A percentile compares a stretch with the other conserved stretches of the same genome.
Evolutionary conservation across 1,140 invertebrate genomes (phyloP).

Genomic region (Ceratosolen fusciceps): DNA sequence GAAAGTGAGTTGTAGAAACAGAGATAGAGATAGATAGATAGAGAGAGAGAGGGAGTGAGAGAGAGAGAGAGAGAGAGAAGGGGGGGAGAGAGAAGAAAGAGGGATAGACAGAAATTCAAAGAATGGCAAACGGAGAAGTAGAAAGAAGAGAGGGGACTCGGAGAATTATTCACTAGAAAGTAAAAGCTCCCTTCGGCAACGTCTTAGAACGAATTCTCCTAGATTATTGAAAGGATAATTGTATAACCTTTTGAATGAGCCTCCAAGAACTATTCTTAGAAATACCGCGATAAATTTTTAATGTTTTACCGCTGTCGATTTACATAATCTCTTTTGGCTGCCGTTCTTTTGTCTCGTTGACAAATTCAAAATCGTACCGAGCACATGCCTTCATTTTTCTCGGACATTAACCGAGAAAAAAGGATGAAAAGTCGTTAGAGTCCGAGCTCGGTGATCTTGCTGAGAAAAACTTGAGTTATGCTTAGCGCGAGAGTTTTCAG

Average conservation of each 20-base stretch:
- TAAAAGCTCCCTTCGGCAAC: not conserved
- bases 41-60: constrained; percentile 17
- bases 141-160: too few relatives aligned
- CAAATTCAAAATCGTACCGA: constrained; percentile 10
- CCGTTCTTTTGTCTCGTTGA: not conserved
- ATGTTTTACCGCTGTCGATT: constrained; percentile 30
- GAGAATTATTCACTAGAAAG: not conserved
- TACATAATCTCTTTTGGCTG: constrained; percentile 38
- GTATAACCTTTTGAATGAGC: constrained; percentile 15
- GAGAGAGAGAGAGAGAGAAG: constrained; percentile 34
- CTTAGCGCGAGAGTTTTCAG: not conserved
- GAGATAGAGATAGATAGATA: too few relatives aligned
- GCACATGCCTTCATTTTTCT: not conserved
- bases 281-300: constrained; percentile 50
- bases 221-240: constrained; percentile 52
- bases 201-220: constrained; percentile 26
- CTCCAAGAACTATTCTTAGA: constrained; percentile 40
- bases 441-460: not conserved
- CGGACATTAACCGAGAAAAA: not conserved
- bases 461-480: constrained; percentile 7
- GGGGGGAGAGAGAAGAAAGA: too few relatives aligned
- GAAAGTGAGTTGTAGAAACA: too few relatives aligned
- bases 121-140: constrained; percentile 23
- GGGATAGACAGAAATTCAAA: constrained; percentile 39
- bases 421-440: not conserved